A percentile compares a stretch with the other conserved stretches of the same genome.
phyloP scores from a whole-genome alignment of 1,140 invertebrate species.

The Bicyclus anynana region DNA sequence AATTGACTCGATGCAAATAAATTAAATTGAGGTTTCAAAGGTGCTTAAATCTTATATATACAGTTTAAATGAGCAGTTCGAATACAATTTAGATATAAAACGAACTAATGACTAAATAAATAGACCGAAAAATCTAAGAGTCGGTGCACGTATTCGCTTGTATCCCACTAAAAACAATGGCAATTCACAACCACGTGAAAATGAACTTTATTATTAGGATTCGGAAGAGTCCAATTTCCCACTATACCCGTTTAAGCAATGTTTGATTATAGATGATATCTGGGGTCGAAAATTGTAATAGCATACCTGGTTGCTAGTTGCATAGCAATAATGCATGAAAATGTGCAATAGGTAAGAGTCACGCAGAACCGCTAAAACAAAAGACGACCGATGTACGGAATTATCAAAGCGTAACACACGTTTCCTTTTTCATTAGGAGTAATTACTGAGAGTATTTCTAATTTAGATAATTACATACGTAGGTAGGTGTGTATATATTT shows the following conservation, averaged over 20 bases:
- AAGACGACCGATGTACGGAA: not conserved
- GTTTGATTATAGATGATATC: slow-evolving; percentile 18
- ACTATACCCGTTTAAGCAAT: not conserved
- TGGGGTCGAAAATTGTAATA: slow-evolving; percentile 30
- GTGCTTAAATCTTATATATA: no score
- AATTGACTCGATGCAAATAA: no score
- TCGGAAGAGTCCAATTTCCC: slow-evolving; percentile 13
- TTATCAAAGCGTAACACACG: slow-evolving; percentile 11
- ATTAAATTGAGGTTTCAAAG: no score
- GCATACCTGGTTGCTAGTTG: slow-evolving; percentile 35
- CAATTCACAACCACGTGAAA: slow-evolving; percentile 1
- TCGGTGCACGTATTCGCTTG: slow-evolving; percentile 19
- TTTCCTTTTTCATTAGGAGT: slow-evolving; percentile 1
- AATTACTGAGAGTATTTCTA: not conserved
- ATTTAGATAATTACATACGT: not conserved
- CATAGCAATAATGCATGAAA: slow-evolving; percentile 35
- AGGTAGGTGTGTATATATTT: no score
- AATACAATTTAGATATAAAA: slow-evolving; percentile 2
- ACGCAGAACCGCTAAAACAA: not conserved
- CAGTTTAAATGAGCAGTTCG: not conserved
- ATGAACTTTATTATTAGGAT: slow-evolving; percentile 14
- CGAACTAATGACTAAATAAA: slow-evolving; percentile 31
- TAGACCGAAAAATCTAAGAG: slow-evolving; percentile 37
- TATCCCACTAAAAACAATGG: slow-evolving; percentile 10
- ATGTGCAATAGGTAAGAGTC: slow-evolving; percentile 36